These are phyloP conservation scores for Oreotrochilus melanogaster DNA, from an alignment of 2,113 vertebrate genomes.

Conservation along the genomic window DNA sequence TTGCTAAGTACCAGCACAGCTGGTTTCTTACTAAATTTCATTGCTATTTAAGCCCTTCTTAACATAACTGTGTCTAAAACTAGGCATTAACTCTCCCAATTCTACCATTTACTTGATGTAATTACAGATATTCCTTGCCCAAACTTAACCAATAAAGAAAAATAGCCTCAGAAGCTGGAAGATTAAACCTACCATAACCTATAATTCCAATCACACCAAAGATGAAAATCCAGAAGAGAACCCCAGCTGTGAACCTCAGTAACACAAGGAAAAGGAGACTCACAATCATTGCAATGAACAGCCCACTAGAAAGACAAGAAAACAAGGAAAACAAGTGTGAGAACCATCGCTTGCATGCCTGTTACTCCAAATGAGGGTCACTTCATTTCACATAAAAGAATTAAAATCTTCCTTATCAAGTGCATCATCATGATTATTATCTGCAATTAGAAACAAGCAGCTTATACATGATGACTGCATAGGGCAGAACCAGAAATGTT, in stretches of 20 bases:
- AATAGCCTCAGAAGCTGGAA: not conserved
- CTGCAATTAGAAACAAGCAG: not conserved
- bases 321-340: not conserved
- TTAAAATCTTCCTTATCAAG: not conserved
- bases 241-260: slow-evolving; percentile 88
- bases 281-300: slow-evolving; percentile 90
- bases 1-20: not conserved
- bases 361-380: not conserved
- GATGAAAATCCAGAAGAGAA: slow-evolving; percentile 92
- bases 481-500: not conserved
- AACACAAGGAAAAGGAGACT: slow-evolving; percentile 92
- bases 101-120: not conserved
- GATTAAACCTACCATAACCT: slow-evolving; percentile 85
- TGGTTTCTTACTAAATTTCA: not conserved
- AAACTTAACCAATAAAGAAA: not conserved
- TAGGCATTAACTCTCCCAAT: not conserved
- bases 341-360: not conserved
- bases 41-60: not conserved
- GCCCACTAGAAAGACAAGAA: slow-evolving; percentile 79
- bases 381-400: not conserved
- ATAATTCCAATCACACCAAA: slow-evolving; percentile 85
- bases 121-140: not conserved
- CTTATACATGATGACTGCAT: not conserved
- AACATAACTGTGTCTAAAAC: not conserved
- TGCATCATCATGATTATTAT: not conserved